Conservation (phyloP, 2,888 invertebrate species). For the Sinhomidia bicolor region DNA sequence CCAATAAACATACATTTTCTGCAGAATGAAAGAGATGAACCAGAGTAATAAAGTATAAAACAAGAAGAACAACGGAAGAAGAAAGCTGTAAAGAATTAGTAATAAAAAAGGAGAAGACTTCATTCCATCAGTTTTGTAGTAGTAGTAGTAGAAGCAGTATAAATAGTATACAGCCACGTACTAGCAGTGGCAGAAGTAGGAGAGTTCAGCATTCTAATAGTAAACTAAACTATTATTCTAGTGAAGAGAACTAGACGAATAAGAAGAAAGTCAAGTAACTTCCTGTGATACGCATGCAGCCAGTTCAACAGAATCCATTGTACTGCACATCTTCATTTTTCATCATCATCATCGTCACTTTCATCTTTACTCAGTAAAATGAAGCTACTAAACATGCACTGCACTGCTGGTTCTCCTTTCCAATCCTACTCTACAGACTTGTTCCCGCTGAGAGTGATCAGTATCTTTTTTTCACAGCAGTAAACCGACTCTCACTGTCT, state of each 20-base stretch:
- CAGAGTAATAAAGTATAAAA: conserved; percentile 22
- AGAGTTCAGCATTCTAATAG: neutral
- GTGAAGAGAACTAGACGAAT: neutral
- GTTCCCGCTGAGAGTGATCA: conserved; percentile 11
- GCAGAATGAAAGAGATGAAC: neutral
- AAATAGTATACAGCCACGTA: too few relatives aligned
- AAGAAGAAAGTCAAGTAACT: conserved; percentile 32
- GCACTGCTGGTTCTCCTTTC: neutral
- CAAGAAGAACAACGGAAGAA: neutral
- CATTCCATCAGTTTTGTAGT: conserved; percentile 22
- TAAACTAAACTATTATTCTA: neutral
- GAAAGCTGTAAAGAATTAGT: conserved; percentile 40
- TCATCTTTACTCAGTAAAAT: neutral
- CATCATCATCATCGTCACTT: neutral
- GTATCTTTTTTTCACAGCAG: neutral
- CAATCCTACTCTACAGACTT: too few relatives aligned
- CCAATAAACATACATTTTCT: conserved; percentile 11
- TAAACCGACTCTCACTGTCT: neutral
- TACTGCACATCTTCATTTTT: neutral
- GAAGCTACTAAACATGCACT: conserved; percentile 20
- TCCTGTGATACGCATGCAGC: conserved; percentile 7
- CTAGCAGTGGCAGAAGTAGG: neutral
- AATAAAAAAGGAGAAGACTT: conserved; percentile 39
- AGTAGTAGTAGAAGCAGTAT: neutral
- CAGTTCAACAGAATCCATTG: neutral